phyloP scores from a whole-genome alignment of 53 echinoderm and acorn worm species.

The Astropecten irregularis region DNA sequence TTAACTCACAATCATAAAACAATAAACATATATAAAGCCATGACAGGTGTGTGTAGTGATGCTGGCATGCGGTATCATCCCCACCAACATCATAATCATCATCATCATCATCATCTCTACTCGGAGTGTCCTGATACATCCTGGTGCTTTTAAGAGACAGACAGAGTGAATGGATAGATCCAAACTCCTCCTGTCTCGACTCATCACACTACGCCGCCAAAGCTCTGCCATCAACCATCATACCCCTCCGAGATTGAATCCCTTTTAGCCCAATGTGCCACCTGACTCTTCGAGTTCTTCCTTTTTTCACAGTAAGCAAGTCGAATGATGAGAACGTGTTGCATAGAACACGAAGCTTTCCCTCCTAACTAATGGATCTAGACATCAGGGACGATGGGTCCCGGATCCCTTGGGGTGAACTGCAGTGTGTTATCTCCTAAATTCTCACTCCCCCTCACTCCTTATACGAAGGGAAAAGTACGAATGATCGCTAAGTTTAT shows the following conservation, averaged over 20 bases:
- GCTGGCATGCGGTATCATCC: background rate
- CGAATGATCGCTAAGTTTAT: no score
- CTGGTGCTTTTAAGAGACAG: no score
- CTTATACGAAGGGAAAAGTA: background rate
- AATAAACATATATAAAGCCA: no score
- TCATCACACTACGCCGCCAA: background rate
- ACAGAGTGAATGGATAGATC: no score
- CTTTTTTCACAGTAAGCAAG: no score
- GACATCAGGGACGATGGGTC: conserved; percentile 6
- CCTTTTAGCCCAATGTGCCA: conserved; percentile 38
- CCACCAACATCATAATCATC: conserved; percentile 28
- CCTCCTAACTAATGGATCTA: conserved; percentile 23
- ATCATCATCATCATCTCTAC: background rate
- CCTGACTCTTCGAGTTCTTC: conserved; percentile 31
- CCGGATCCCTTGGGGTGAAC: conserved; percentile 6
- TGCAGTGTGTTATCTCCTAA: background rate
- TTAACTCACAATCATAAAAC: no score
- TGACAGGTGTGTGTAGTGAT: no score
- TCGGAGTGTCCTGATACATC: background rate
- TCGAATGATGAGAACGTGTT: conserved; percentile 23
- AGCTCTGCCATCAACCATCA: background rate
- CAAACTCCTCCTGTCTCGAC: background rate
- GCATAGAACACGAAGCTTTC: background rate
- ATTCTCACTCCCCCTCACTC: background rate
- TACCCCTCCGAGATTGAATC: background rate